Evolutionary conservation across 2,888 invertebrate species (phyloP).

Genomic region (Deilephila elpenor): DNA sequence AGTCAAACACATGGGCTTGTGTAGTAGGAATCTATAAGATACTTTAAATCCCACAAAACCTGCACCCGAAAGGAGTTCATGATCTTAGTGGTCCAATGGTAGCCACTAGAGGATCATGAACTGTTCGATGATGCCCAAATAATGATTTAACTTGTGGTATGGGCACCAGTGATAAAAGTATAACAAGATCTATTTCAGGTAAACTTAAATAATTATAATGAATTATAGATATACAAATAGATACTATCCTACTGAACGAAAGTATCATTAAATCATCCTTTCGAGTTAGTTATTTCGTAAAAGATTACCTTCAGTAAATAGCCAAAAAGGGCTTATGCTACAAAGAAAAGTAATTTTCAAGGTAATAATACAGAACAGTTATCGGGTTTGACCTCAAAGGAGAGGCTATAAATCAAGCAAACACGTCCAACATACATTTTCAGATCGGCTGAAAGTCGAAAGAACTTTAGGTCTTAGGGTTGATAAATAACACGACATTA

Average conservation of each 20-base stretch:
- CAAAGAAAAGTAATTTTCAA: conserved; percentile 16
- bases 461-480: conserved; percentile 10
- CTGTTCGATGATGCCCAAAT: too few species aligned
- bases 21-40: too few species aligned
- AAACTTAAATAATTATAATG: background rate
- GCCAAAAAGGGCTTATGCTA: background rate
- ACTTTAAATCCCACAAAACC: too few species aligned
- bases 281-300: background rate
- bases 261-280: background rate
- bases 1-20: too few species aligned
- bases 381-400: conserved; percentile 13
- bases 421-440: conserved; percentile 16
- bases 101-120: too few species aligned
- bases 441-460: conserved; percentile 17
- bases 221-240: background rate
- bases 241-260: background rate
- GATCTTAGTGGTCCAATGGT: too few species aligned
- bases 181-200: background rate
- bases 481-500: conserved; percentile 20
- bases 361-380: conserved; percentile 18
- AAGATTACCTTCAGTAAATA: background rate
- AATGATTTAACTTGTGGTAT: too few species aligned
- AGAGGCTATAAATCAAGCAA: conserved; percentile 12
- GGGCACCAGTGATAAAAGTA: too few species aligned
- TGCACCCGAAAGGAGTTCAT: too few species aligned